These are phyloP conservation scores for Mareca penelope DNA, from an alignment of 2,797 vertebrate genomes.

Conservation along the genomic window DNA sequence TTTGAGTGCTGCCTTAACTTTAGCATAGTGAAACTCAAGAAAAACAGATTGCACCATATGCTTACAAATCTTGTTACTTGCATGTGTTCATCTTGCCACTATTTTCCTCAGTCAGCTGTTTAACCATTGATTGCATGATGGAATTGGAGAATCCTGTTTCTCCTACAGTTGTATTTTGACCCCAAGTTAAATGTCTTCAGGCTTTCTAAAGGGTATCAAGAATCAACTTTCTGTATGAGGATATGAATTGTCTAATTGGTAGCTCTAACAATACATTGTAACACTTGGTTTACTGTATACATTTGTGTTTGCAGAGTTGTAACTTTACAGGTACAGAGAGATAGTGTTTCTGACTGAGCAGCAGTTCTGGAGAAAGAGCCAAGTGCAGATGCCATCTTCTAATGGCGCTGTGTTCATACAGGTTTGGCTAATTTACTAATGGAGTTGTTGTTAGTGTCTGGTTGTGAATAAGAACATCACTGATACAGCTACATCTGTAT, in stretches of 20 bases:
- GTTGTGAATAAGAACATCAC: not conserved
- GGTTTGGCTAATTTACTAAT: not conserved
- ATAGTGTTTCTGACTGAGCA: fast-evolving
- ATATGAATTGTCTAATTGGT: not conserved
- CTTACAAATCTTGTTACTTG: not conserved
- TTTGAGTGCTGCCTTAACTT: not conserved
- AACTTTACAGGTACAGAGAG: not conserved
- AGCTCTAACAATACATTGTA: too few species aligned
- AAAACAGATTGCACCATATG: not conserved
- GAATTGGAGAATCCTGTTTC: not conserved
- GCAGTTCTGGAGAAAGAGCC: not conserved
- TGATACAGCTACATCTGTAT: not conserved
- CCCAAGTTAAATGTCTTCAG: not conserved
- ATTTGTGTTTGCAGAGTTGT: fast-evolving
- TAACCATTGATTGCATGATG: not conserved
- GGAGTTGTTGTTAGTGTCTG: not conserved
- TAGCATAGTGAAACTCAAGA: too few species aligned
- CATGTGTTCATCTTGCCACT: fast-evolving
- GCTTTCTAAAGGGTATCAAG: not conserved
- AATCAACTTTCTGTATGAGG: fast-evolving
- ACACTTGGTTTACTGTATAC: not conserved
- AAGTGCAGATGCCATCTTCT: not conserved
- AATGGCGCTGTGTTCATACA: not conserved
- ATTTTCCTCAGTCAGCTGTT: not conserved
- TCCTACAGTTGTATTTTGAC: not conserved